phyloP scores from a whole-genome alignment of 2,113 vertebrate species.

The Pandion haliaetus region DNA sequence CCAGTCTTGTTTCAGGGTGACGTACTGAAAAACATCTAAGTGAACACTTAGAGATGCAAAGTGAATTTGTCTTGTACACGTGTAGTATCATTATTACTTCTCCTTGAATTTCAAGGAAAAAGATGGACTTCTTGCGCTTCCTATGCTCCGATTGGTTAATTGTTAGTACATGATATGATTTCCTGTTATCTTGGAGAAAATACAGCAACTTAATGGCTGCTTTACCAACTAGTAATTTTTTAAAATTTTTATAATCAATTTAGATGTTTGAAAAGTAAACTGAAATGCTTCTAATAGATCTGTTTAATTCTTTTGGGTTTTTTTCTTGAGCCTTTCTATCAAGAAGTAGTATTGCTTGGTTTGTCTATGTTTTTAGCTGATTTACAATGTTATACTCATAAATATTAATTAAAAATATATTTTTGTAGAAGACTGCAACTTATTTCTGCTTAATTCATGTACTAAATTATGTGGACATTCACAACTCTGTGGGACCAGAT shows the following conservation, averaged over 20 bases:
- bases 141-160: background rate
- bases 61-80: background rate
- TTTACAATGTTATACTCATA: background rate
- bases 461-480: too few species aligned
- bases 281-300: background rate
- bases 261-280: background rate
- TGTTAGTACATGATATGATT: background rate
- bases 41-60: background rate
- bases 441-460: background rate
- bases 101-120: background rate
- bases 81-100: background rate
- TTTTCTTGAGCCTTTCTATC: background rate
- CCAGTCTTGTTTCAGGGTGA: background rate
- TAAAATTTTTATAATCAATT: background rate
- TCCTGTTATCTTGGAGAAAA: background rate
- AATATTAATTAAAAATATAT: background rate
- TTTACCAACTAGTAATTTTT: background rate
- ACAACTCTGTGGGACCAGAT: too few species aligned
- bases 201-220: background rate
- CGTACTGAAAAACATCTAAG: too few species aligned
- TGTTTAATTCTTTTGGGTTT: background rate
- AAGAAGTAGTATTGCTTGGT: background rate
- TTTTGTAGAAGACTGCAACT: background rate
- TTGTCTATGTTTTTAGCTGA: background rate
- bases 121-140: background rate